Evolutionary conservation across 2,113 vertebrate genomes (phyloP).

Genomic region (Hiodon tergisus): DNA sequence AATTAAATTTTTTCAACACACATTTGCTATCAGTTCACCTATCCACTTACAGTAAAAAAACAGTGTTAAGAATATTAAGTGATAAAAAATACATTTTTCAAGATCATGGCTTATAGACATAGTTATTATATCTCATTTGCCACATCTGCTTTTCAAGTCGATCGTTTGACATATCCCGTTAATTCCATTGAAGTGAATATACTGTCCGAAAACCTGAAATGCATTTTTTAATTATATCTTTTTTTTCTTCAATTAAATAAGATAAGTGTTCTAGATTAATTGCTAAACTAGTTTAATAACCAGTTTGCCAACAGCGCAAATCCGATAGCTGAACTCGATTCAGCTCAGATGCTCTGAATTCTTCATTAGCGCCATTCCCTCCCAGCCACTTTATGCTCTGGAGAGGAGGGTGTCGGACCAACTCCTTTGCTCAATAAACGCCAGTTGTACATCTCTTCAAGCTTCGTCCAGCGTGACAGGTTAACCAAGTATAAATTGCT

Average conservation of each 20-base stretch:
- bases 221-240: neutral
- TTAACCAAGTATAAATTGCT: slow-evolving; percentile 10
- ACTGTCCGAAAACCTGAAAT: neutral
- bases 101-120: too few relatives aligned
- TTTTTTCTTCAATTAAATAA: slow-evolving; percentile 13
- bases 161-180: neutral
- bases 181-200: slow-evolving; percentile 10
- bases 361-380: neutral
- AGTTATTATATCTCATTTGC: too few relatives aligned
- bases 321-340: neutral
- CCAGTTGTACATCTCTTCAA: neutral
- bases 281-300: neutral
- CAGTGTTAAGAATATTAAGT: too few relatives aligned
- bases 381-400: neutral
- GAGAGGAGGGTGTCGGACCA: neutral
- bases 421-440: slow-evolving; percentile 6
- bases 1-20: too few relatives aligned
- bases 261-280: slow-evolving; percentile 6
- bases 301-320: neutral
- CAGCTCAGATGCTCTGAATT: neutral
- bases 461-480: slow-evolving; percentile 6
- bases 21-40: too few relatives aligned
- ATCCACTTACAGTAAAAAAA: too few relatives aligned
- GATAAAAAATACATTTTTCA: too few relatives aligned
- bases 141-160: too few relatives aligned